Evolutionary conservation across 2,797 vertebrate genomes (phyloP).

Genomic region (Morelia viridis): DNA sequence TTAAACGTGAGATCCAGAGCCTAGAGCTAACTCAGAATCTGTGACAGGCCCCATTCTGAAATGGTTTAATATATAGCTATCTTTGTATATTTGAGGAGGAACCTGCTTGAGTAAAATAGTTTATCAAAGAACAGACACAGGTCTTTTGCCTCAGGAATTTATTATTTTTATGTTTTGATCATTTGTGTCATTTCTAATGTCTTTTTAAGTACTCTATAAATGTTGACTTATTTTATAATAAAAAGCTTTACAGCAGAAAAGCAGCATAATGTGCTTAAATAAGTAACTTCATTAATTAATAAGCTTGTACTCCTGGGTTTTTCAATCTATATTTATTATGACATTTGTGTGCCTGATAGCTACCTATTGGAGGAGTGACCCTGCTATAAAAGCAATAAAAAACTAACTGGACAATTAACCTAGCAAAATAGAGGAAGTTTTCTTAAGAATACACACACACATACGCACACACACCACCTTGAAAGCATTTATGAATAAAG

Average conservation of each 20-base stretch:
- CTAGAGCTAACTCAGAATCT: not conserved
- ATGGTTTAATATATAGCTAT: not conserved
- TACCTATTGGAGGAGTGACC: not conserved
- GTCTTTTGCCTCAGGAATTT: not conserved
- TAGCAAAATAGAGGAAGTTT: not conserved
- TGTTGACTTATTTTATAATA: not conserved
- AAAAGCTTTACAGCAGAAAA: not conserved
- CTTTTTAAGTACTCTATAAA: not conserved
- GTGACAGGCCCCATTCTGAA: not conserved
- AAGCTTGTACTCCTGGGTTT: not conserved
- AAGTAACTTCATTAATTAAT: not conserved
- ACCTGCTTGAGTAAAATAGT: not conserved
- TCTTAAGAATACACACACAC: too few relatives aligned
- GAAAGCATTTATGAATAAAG: not conserved
- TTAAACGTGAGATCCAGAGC: not conserved
- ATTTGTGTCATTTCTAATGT: not conserved
- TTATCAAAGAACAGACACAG: not conserved
- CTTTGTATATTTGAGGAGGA: not conserved
- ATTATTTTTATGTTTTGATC: not conserved
- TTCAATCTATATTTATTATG: not conserved
- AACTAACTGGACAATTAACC: not conserved
- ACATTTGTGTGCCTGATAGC: not conserved
- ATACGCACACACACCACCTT: too few relatives aligned
- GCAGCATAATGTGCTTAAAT: not conserved
- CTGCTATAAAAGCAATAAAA: not conserved